Base-by-base conservation (phyloP, 2,888 invertebrate species). In the Perithous albicinctus region DNA sequence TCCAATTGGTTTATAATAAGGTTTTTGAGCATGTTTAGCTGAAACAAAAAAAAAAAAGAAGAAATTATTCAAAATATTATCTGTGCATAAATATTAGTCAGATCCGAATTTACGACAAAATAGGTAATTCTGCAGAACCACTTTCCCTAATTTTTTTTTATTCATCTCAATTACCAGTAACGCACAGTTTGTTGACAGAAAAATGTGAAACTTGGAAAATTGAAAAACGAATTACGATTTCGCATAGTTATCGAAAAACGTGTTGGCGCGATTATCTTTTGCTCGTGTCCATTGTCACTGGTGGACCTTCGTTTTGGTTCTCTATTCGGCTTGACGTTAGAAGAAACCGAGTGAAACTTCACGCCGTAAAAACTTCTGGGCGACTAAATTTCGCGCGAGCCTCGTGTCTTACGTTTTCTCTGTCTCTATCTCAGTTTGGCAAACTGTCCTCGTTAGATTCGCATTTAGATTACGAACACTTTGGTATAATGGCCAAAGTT, bases 361-460 rank as follows among this genome's bases (percentile, higher is more conserved):
- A 10, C 8, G 26, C 51, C 43, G 67, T 72, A 77, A 69, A n/a
- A 73, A 74, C 73, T 80, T 72, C 63, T 77, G 18, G 63, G 48
- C 56, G 63, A 66, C 66, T 18, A 59, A 48, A n/a, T 67, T 66
- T 73, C 48, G 26, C 56, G n/a, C 78, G 48, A 59, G 20, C 38
- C 26, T 66, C 46, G 29, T 66, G 41, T 64, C 63, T 38, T 12
- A 23, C 26, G 63, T 26, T 41, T 26, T 63, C 51, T 38, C 56
- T 64, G 29, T 35, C 20, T 41, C 63, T 69, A 59, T 74, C 67
- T 56, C 67, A 85, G 76, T 77, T 79, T 51, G 46, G 78, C 61
- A 75, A 74, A 78, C 84, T 74, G 82, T 86, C 87, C 88, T 90
- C 88, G 87, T 91, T 89, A 90, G 89, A 90, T 91, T 90, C 88